phyloP scores from a whole-genome alignment of 2,888 invertebrate genomes.

The Furcula furcula region DNA sequence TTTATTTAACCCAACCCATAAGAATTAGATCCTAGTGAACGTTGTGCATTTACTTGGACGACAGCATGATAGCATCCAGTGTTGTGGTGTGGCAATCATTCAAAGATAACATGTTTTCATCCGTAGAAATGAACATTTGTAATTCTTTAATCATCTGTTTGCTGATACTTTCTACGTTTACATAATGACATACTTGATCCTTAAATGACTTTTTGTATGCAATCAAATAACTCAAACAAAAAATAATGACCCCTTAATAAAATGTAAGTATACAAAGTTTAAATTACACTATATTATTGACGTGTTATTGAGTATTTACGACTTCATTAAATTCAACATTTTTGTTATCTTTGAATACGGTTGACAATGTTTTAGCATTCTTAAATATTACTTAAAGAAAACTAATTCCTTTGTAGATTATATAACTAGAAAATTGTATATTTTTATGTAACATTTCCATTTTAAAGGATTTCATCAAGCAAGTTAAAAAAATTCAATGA shows the following conservation, averaged over 20 bases:
- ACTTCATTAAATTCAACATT: not conserved
- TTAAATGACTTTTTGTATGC: no score
- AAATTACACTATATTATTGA: no score
- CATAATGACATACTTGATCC: no score
- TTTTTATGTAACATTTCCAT: not conserved
- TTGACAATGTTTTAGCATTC: not conserved
- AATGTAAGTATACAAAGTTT: no score
- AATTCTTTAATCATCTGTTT: no score
- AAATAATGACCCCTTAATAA: no score
- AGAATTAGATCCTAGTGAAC: conserved; percentile 9
- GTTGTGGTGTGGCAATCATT: not conserved
- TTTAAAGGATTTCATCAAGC: not conserved
- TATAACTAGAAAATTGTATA: not conserved
- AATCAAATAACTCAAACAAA: no score
- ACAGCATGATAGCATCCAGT: conserved; percentile 11
- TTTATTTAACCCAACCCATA: conserved; percentile 9
- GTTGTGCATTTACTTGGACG: conserved; percentile 10
- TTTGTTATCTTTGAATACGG: not conserved
- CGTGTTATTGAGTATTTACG: no score
- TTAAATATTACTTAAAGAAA: not conserved
- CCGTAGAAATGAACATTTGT: no score
- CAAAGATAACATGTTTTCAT: not conserved
- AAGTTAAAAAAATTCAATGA: no score
- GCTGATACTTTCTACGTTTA: no score
- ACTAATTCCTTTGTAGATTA: not conserved